phyloP scores from a whole-genome alignment of 2,888 invertebrate genomes.

The Lomographa bimaculata region DNA sequence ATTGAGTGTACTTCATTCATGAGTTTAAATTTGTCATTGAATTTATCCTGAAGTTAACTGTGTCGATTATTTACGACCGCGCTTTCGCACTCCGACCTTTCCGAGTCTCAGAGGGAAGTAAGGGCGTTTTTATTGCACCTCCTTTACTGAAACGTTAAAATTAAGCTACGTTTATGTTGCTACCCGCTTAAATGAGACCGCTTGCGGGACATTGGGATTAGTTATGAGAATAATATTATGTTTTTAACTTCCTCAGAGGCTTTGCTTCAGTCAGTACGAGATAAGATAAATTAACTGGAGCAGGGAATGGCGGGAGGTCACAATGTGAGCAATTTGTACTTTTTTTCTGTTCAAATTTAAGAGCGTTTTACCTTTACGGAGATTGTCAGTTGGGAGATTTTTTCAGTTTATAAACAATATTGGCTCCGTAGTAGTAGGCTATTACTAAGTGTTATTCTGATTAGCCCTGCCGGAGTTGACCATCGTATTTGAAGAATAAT shows the following conservation, averaged over 20 bases:
- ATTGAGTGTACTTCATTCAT: constrained; percentile 51
- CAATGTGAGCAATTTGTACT: constrained; percentile 24
- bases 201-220: constrained; percentile 34
- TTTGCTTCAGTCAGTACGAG: constrained; percentile 25
- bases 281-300: constrained; percentile 31
- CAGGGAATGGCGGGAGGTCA: constrained; percentile 19
- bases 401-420: no score
- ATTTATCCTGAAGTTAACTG: constrained; percentile 56
- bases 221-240: constrained; percentile 32
- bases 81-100: constrained; percentile 47
- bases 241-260: constrained; percentile 31
- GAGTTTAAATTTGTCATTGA: constrained; percentile 53
- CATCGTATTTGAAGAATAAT: no score
- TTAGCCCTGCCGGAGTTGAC: no score
- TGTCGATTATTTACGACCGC: constrained; percentile 62
- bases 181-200: constrained; percentile 36
- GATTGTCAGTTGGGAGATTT: no score
- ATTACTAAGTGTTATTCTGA: no score
- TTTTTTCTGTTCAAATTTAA: constrained; percentile 5
- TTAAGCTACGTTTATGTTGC: constrained; percentile 50
- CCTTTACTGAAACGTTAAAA: constrained; percentile 54
- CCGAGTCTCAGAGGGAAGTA: constrained; percentile 47
- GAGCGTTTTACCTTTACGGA: no score
- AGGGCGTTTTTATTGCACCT: constrained; percentile 51
- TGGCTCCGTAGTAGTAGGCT: no score